Evolutionary conservation across 2,797 vertebrate species (phyloP).

Genomic region (Propithecus deckenii): DNA sequence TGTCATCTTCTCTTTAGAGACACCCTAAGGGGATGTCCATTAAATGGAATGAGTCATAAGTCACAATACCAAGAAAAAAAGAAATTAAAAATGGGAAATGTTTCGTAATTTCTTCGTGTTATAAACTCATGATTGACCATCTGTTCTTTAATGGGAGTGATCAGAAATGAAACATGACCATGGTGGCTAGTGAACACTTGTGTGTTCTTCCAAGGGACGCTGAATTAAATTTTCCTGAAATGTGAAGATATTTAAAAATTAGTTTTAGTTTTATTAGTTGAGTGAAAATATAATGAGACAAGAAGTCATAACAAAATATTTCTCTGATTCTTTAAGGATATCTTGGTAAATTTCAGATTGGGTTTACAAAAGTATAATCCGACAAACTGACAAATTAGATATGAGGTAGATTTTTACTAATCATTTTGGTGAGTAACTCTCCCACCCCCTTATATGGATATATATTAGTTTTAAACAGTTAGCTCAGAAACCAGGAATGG

Average conservation of each 20-base stretch:
- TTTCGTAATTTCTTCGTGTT: constrained; percentile 25
- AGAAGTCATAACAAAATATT: neutral
- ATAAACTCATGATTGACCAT: neutral
- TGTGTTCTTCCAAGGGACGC: neutral
- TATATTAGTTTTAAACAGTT: neutral
- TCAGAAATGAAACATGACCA: neutral
- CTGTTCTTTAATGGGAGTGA: neutral
- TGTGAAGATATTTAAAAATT: neutral
- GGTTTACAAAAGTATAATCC: constrained; percentile 2
- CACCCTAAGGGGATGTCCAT: neutral
- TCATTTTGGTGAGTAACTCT: neutral
- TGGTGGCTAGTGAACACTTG: neutral
- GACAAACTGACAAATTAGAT: neutral
- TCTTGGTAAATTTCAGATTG: neutral
- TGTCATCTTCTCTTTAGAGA: constrained; percentile 36
- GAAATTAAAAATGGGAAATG: constrained; percentile 28
- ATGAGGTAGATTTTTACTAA: neutral
- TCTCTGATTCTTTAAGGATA: neutral
- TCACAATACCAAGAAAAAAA: constrained; percentile 46
- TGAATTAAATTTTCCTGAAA: neutral
- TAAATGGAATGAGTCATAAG: constrained; percentile 43
- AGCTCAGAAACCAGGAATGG: neutral
- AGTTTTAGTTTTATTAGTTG: neutral
- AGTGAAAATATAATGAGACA: neutral
- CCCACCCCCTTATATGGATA: neutral